Percentiles rank a stretch among this genome's conserved stretches.
phyloP scores from a whole-genome alignment of 2,113 vertebrate genomes.

The Bombycilla garrulus region DNA sequence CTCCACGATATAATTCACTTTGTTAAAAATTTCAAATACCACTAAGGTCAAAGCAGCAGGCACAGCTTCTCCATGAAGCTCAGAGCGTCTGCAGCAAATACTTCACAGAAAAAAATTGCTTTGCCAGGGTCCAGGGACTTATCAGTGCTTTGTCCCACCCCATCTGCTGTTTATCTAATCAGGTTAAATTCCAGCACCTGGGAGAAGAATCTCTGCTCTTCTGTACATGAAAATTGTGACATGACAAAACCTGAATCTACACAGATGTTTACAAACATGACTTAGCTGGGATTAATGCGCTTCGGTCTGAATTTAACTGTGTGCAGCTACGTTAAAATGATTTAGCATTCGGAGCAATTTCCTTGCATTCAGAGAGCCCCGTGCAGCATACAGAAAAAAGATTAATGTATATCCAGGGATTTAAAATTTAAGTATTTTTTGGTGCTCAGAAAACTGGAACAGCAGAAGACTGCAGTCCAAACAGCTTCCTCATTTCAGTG shows the following conservation, averaged over 20 bases:
- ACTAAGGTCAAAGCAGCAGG: neutral
- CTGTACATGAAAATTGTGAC: neutral
- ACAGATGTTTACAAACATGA: neutral
- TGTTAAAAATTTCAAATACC: neutral
- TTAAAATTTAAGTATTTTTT: neutral
- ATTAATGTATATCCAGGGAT: neutral
- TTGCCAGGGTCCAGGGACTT: neutral
- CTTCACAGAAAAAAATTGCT: neutral
- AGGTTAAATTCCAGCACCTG: neutral
- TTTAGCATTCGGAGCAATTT: neutral
- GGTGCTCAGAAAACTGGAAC: neutral
- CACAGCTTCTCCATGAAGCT: neutral
- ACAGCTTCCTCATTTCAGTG: neutral
- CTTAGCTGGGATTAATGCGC: neutral
- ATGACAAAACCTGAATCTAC: neutral
- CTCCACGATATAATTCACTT: neutral
- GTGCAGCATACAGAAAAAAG: neutral
- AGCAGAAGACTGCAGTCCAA: neutral
- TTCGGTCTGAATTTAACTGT: neutral
- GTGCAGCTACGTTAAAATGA: neutral
- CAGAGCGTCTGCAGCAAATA: neutral
- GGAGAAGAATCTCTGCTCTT: neutral
- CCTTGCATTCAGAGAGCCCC: neutral
- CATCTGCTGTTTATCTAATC: neutral
- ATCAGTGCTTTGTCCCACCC: neutral